These are phyloP conservation scores for Nymphalis io DNA, from an alignment of 1,140 invertebrate species.

Conservation along the genomic window DNA sequence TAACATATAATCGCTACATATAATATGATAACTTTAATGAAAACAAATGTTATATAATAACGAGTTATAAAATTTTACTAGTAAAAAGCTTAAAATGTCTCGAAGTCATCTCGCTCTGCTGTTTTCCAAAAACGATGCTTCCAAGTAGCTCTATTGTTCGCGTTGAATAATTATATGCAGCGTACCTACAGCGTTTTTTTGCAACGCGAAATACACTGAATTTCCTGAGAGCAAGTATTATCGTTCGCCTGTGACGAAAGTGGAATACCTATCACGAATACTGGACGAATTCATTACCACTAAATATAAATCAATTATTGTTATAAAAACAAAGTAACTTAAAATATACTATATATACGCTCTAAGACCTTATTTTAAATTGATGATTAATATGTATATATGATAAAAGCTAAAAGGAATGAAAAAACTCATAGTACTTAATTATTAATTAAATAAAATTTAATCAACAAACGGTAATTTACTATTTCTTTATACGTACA, in stretches of 20 bases:
- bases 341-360: too few relatives aligned
- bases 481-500: too few relatives aligned
- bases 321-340: neutral
- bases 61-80: neutral
- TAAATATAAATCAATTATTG: neutral
- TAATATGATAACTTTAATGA: too few relatives aligned
- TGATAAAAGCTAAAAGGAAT: too few relatives aligned
- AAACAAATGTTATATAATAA: neutral
- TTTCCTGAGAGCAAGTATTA: slow-evolving; percentile 4
- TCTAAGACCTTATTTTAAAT: neutral
- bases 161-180: slow-evolving; percentile 36
- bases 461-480: too few relatives aligned
- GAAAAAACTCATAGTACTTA: too few relatives aligned
- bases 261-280: neutral
- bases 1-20: neutral
- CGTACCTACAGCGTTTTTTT: slow-evolving; percentile 28
- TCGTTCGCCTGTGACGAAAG: neutral
- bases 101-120: slow-evolving; percentile 22
- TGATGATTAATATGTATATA: neutral
- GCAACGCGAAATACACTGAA: slow-evolving; percentile 18
- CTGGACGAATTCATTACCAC: neutral
- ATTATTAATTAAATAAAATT: too few relatives aligned
- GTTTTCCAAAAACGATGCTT: slow-evolving; percentile 30
- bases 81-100: slow-evolving; percentile 15
- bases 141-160: slow-evolving; percentile 34